Evolutionary conservation across 2,113 vertebrate genomes (phyloP).

Genomic region (Macaca fascicularis): DNA sequence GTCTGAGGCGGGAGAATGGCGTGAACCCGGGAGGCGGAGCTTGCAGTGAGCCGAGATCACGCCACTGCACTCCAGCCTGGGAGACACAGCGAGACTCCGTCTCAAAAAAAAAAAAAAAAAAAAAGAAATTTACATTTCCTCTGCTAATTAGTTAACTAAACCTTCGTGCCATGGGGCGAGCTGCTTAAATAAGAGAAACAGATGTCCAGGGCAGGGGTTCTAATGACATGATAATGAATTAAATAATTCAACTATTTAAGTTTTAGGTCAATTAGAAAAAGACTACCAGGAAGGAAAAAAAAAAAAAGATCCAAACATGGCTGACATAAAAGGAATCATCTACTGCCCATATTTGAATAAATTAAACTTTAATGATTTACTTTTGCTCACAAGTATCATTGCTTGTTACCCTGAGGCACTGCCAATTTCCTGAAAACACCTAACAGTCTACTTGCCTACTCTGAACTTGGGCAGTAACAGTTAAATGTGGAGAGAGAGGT

Average conservation of each 20-base stretch:
- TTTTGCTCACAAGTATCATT: background rate
- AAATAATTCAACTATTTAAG: constrained; percentile 72
- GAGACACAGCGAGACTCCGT: too few relatives aligned
- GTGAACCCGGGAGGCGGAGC: too few relatives aligned
- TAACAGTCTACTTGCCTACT: background rate
- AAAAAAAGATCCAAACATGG: constrained; percentile 30
- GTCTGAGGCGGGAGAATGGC: too few relatives aligned
- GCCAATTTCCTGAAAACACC: background rate
- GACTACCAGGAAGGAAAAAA: constrained; percentile 24
- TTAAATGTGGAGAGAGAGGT: constrained; percentile 51
- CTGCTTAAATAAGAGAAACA: constrained; percentile 75
- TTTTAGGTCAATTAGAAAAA: constrained; percentile 71
- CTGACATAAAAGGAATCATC: constrained; percentile 44
- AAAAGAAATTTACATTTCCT: constrained; percentile 58
- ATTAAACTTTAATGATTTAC: background rate
- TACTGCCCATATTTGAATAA: constrained; percentile 37
- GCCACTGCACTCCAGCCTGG: too few relatives aligned
- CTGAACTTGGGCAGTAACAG: constrained; percentile 48
- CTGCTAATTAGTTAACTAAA: constrained; percentile 74
- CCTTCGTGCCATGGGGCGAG: constrained; percentile 16
- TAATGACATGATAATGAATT: constrained; percentile 67
- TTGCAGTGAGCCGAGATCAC: too few relatives aligned
- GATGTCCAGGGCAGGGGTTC: constrained; percentile 55
- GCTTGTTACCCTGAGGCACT: background rate
- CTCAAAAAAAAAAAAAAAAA: too few relatives aligned